Base-by-base conservation (phyloP, 2,797 vertebrate genomes). In the Apogon talboti region DNA sequence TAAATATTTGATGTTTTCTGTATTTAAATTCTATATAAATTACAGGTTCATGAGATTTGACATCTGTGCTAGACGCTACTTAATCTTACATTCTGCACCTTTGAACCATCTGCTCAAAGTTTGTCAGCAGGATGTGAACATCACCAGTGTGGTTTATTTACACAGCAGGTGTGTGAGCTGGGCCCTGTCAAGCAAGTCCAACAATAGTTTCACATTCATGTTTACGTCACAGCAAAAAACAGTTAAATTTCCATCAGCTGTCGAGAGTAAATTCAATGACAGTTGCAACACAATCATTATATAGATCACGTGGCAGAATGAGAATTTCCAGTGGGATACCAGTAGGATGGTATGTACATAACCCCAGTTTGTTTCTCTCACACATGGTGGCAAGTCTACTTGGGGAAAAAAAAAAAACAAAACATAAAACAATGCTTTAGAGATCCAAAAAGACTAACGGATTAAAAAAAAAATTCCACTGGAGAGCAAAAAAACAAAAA, bases 181-280 rank as follows among this genome's bases (percentile, higher is more conserved):
- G 18, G 43, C 50, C 69, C 8, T 24, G 30, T 48, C 14, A 48
- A 19, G 3, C 0, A 30, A 51, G 28, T 66, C 55, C 48, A 58
- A 15, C 68, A 71, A 70, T 79, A 54, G 61, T 78, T 82, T 71
- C 53, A 83, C 68, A 74, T 80, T 76, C 11, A 65, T 66, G 53
- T 16, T 61, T 46, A 63, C 47, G 80, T 53, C 50, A 58, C 52
- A 66, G 18, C 38, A 66, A 16, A 47, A 42, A 24, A 38, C 16
- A 38, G 6, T 53, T 42, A 38, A 64, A 53, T 6, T 46, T 57
- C 3, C 46, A 50, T 50, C 14, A 33, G 40, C 11, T 48, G 35
- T 44, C 0, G 1, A 67, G 1, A 62, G 50, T 55, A 15, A 63
- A 46, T 53, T 78, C 28, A 55, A 46, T 19, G 41, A 46, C 33